A percentile compares a stretch with the other conserved stretches of the same genome.
phyloP scores from a whole-genome alignment of 2,113 vertebrate species.

The Erythrocercus mccallii region DNA sequence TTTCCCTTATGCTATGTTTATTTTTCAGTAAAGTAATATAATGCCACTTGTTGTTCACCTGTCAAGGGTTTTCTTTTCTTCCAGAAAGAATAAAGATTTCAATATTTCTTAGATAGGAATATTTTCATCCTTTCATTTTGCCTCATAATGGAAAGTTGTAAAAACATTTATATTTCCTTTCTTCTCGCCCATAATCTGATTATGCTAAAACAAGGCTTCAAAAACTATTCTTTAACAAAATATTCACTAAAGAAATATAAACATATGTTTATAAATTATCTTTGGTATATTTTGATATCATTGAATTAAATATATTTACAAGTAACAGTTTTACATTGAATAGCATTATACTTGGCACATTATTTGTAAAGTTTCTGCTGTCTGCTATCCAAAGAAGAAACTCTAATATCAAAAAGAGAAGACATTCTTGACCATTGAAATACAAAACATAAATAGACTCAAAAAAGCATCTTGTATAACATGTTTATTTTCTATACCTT shows the following conservation, averaged over 20 bases:
- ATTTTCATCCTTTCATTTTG: not conserved
- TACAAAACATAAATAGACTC: not conserved
- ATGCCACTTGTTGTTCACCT: not conserved
- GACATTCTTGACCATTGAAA: not conserved
- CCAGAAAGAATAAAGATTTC: not conserved
- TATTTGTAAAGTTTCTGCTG: not conserved
- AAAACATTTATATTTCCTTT: not conserved
- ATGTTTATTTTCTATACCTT: not conserved
- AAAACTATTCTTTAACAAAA: not conserved
- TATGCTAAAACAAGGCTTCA: not conserved
- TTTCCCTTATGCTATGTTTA: not conserved
- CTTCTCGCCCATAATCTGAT: not conserved
- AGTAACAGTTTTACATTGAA: not conserved
- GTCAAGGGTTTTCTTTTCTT: not conserved
- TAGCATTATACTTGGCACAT: not conserved
- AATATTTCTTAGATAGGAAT: not conserved
- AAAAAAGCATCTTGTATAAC: not conserved
- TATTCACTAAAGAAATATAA: not conserved
- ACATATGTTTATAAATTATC: not conserved
- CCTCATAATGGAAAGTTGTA: not conserved
- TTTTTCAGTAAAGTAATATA: not conserved
- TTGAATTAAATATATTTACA: not conserved
- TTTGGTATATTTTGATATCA: not conserved
- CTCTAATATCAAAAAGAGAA: not conserved
- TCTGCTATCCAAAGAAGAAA: not conserved